Conservation (phyloP, 1,140 invertebrate species). For the Linepithema humile region DNA sequence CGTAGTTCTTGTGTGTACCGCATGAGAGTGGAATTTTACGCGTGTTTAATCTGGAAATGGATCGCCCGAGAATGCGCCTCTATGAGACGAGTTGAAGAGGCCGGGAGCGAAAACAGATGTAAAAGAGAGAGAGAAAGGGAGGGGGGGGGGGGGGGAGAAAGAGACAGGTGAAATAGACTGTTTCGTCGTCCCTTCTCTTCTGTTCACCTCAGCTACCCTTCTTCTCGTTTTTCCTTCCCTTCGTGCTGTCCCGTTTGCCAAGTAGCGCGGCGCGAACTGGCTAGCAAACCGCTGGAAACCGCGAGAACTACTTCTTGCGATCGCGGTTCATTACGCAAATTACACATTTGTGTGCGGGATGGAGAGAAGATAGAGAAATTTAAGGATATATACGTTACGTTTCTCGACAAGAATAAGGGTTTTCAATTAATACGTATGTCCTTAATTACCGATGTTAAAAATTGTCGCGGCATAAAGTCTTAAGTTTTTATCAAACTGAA, state of each 20-base stretch:
- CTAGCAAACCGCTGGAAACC: constrained; percentile 33
- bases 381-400: background rate
- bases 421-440: background rate
- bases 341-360: constrained; percentile 43
- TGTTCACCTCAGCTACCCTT: background rate
- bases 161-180: constrained; percentile 19
- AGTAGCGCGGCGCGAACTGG: constrained; percentile 32
- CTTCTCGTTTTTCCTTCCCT: constrained; percentile 8
- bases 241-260: constrained; percentile 4
- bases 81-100: constrained; percentile 72
- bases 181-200: background rate
- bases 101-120: constrained; percentile 52
- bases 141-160: constrained; percentile 11
- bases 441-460: background rate
- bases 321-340: constrained; percentile 55
- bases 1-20: constrained; percentile 73
- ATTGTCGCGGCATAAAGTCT: background rate
- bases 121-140: constrained; percentile 60
- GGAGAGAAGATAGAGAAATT: constrained; percentile 23
- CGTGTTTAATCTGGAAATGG: constrained; percentile 84
- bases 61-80: constrained; percentile 78
- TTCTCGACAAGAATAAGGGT: background rate
- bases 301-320: constrained; percentile 47
- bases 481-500: constrained; percentile 13
- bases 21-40: constrained; percentile 79